These are phyloP conservation scores for Mustelus asterias DNA, from an alignment of 2,113 vertebrate species.

Conservation along the genomic window DNA sequence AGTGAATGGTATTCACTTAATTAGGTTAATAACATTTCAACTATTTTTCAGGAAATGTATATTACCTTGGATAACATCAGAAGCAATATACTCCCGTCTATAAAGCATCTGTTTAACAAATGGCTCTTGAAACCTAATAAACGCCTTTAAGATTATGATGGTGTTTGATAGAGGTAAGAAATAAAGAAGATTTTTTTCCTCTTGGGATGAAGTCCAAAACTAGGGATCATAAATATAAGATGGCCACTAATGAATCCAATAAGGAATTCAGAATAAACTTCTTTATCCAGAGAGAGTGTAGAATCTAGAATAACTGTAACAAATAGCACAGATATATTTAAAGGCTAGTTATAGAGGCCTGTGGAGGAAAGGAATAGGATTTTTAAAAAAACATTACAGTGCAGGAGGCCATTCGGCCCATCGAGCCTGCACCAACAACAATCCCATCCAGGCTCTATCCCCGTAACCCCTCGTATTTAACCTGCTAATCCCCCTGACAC, in stretches of 20 bases:
- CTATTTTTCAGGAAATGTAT: not conserved
- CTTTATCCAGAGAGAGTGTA: not conserved
- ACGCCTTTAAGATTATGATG: not conserved
- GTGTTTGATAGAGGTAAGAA: not conserved
- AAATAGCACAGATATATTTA: not conserved
- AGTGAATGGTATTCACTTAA: not conserved
- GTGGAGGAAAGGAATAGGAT: not conserved
- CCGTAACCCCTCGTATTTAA: no score
- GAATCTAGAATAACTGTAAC: not conserved
- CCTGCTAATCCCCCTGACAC: no score
- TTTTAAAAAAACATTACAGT: no score
- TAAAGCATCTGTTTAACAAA: not conserved
- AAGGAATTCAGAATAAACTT: not conserved
- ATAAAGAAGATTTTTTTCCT: not conserved
- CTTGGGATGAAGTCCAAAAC: not conserved
- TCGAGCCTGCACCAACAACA: no score
- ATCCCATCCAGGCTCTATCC: no score
- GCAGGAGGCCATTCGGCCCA: no score
- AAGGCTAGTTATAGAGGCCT: not conserved
- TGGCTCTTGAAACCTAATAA: not conserved
- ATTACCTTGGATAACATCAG: not conserved
- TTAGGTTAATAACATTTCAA: not conserved
- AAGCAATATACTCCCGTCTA: not conserved
- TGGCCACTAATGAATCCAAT: not conserved
- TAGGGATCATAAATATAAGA: not conserved